Conservation (phyloP, 1,140 invertebrate genomes). For the Drosophila santomea region DNA sequence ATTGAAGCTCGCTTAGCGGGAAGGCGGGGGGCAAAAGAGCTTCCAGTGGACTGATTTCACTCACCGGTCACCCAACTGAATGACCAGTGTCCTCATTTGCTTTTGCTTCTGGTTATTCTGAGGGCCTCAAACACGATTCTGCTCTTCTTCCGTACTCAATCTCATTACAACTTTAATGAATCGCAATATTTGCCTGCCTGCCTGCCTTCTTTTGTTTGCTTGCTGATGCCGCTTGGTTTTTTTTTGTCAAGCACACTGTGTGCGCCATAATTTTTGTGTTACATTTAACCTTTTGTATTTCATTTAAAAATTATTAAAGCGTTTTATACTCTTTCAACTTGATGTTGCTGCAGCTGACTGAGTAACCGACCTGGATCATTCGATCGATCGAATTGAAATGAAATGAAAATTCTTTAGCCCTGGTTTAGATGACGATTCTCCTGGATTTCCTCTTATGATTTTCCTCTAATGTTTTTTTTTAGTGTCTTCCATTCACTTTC, state of each 20-base stretch:
- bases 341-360: slow-evolving; percentile 48
- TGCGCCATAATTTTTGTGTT: slow-evolving; percentile 61
- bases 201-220: slow-evolving; percentile 15
- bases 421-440: slow-evolving; percentile 35
- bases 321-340: slow-evolving; percentile 70
- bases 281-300: slow-evolving; percentile 58
- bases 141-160: slow-evolving; percentile 13
- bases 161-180: slow-evolving; percentile 32
- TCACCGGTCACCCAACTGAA: background rate
- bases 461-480: slow-evolving; percentile 1
- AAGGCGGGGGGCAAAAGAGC: slow-evolving; percentile 5
- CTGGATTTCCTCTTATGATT: slow-evolving; percentile 39
- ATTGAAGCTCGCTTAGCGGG: slow-evolving; percentile 54
- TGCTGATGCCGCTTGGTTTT: slow-evolving; percentile 23
- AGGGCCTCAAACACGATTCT: slow-evolving; percentile 20
- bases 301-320: slow-evolving; percentile 81
- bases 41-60: slow-evolving; percentile 5
- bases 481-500: slow-evolving; percentile 11
- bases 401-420: slow-evolving; percentile 54
- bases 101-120: background rate
- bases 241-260: slow-evolving; percentile 72
- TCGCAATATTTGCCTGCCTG: slow-evolving; percentile 37
- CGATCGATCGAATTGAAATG: slow-evolving; percentile 34
- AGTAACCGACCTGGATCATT: slow-evolving; percentile 22
- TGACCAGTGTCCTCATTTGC: slow-evolving; percentile 22